phyloP scores from a whole-genome alignment of 2,113 vertebrate species.

The Phalacrocorax carbo region DNA sequence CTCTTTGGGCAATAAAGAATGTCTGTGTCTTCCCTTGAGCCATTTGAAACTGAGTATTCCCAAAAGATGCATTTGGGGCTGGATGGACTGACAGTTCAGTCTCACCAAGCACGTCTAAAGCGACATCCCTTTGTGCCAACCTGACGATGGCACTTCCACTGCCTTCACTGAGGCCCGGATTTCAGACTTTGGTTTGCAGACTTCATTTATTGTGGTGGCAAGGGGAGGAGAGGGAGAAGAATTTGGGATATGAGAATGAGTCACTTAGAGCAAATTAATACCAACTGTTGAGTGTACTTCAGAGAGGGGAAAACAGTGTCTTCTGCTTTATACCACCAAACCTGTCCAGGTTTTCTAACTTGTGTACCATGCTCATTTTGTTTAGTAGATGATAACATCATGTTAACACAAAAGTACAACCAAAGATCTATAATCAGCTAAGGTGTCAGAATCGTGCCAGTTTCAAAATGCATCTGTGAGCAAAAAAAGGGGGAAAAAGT shows the following conservation, averaged over 20 bases:
- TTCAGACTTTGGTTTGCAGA: neutral
- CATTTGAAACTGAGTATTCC: neutral
- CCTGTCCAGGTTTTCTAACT: neutral
- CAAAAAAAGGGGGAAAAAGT: neutral
- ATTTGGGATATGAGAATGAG: neutral
- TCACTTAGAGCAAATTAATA: neutral
- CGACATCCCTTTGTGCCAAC: neutral
- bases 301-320: neutral
- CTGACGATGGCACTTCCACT: neutral
- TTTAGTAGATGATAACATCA: neutral
- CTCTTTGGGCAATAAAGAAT: neutral
- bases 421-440: neutral
- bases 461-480: neutral
- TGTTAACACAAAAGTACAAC: neutral
- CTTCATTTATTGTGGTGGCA: neutral
- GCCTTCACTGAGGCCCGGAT: neutral
- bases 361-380: neutral
- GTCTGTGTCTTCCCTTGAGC: neutral
- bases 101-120: neutral
- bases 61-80: neutral
- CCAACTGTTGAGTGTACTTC: neutral
- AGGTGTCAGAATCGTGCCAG: neutral
- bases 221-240: neutral
- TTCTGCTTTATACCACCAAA: neutral
- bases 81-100: neutral